Base-by-base conservation (phyloP, 2,113 vertebrate species). In the Alosa alosa region DNA sequence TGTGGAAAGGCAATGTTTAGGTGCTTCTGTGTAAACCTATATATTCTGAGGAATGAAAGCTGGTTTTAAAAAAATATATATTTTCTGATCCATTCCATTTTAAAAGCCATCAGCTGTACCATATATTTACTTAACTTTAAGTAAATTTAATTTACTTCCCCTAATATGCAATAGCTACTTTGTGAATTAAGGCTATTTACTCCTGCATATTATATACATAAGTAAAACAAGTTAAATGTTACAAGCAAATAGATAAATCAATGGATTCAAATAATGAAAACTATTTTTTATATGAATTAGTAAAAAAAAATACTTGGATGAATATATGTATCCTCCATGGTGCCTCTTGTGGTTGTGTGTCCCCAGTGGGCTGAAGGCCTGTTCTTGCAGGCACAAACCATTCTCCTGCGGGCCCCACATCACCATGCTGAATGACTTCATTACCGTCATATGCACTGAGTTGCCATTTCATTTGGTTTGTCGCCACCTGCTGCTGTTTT, bases 401-500 rank as follows among this genome's bases (percentile, higher is more conserved):
- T 36, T 78, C 72, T 36, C 72, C 31, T 4, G 36, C 15, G 72
- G 11, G 31, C 72, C 1, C 11, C 3, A 36, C 11, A 13, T 78
- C 13, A 15, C 11, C 72, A 78, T 78, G 72, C 31, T 39, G 10
- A 78, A 36, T 39, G 39, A 39, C 72, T 5, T 78, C 68, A 39
- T 75, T 75, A 39, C 31, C 72, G 15, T 78, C 31, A 39, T 10
- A 39, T 41, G 31, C 31, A 13, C 64, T 68, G 9, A 68, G 72
- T 78, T 36, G 10, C 2, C 11, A 78, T 39, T 78, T 36, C 1
- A 78, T 78, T 78, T 36, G 4, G 9, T 39, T 78, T 78, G 72
- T 78, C 72, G 15, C 72, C 72, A 78, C 72, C 72, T 78, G 60
- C 60, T 64, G n/a, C 60, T n/a, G 31, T 39, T 78, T 17, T 36